Evolutionary conservation across 1,140 invertebrate genomes (phyloP), one percentile per base, ranked within the genome.

Genomic region (Lucilia sericata): DNA sequence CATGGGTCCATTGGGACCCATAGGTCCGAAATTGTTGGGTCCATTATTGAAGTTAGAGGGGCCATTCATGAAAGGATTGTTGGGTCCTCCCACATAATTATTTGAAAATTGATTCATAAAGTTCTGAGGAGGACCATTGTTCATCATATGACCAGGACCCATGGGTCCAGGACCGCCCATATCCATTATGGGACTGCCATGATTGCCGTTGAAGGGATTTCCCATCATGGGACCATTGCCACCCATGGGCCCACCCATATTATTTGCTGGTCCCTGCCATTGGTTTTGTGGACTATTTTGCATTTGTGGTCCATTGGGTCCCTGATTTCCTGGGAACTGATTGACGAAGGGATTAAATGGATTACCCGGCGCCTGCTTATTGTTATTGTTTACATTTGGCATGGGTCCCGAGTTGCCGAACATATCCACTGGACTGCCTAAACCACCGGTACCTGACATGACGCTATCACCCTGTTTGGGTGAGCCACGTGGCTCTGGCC

Each of bases 401-500:
- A 82, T 82, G n/a, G 30, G n/a, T 3, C 14, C 21, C 25, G 19
- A 30, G 12, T 65, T 10, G 3, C 70, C 82, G 36, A 83, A 83
- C 81, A 82, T 82, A 82, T 82, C 81, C 10, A 80, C 76, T 10
- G 82, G 51, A 70, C 74, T 75, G 5, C 83, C 74, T 9, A 84
- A 55, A 19, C 74, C 74, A 65, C 49, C 83, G 8, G 74, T 84
- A 5, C 74, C 83, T 5, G 42, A 36, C 49, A 78, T 78, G 7
- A 42, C 8, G 36, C 17, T 84, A 80, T 84, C 83, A 42, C 74
- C 74, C 1, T 34, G 74, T 51, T 84, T 85, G 13, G 84, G 84
- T 76, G 84, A 85, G 25, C 92, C 94, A 88, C 96, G 96, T 0
- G 96, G 96, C 88, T 96, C 96, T 2, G 96, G 96, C 96, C 96